Evolutionary conservation across 1,140 invertebrate species (phyloP).

Genomic region (Drosophila truncata): DNA sequence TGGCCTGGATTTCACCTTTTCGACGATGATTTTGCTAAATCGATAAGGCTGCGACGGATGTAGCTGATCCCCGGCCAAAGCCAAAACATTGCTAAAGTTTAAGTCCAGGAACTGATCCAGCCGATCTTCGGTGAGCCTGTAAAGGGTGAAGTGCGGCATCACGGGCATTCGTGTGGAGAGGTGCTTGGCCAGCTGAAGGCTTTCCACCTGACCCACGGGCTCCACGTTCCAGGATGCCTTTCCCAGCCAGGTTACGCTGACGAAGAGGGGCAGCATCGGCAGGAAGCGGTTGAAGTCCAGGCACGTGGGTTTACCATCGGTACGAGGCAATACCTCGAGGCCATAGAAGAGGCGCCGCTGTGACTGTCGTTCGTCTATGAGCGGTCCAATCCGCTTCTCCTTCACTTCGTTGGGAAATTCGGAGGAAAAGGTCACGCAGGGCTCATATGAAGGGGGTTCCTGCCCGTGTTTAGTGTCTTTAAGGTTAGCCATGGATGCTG

Average conservation of each 20-base stretch:
- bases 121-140: slow-evolving; percentile 10
- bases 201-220: slow-evolving; percentile 25
- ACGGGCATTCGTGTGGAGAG: slow-evolving; percentile 35
- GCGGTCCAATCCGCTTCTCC: slow-evolving; percentile 12
- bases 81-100: slow-evolving; percentile 40
- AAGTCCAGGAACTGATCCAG: slow-evolving; percentile 47
- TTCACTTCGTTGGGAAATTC: neutral
- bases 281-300: slow-evolving; percentile 58
- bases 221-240: slow-evolving; percentile 21
- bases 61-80: slow-evolving; percentile 29
- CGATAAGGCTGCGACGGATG: slow-evolving; percentile 20
- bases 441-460: neutral
- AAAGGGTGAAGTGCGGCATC: slow-evolving; percentile 48
- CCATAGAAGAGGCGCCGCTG: slow-evolving; percentile 53
- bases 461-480: neutral
- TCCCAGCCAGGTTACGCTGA: slow-evolving; percentile 56
- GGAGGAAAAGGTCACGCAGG: slow-evolving; percentile 36
- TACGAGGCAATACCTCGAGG: slow-evolving; percentile 42
- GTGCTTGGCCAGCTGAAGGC: slow-evolving; percentile 25
- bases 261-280: slow-evolving; percentile 50
- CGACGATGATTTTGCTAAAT: slow-evolving; percentile 10
- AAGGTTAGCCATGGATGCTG: slow-evolving; percentile 10
- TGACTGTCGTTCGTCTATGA: slow-evolving; percentile 9
- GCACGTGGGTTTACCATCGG: neutral
- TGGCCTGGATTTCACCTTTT: neutral